Evolutionary conservation across 2,797 vertebrate species (phyloP).

Genomic region (Myoxocephalus aenaeus): DNA sequence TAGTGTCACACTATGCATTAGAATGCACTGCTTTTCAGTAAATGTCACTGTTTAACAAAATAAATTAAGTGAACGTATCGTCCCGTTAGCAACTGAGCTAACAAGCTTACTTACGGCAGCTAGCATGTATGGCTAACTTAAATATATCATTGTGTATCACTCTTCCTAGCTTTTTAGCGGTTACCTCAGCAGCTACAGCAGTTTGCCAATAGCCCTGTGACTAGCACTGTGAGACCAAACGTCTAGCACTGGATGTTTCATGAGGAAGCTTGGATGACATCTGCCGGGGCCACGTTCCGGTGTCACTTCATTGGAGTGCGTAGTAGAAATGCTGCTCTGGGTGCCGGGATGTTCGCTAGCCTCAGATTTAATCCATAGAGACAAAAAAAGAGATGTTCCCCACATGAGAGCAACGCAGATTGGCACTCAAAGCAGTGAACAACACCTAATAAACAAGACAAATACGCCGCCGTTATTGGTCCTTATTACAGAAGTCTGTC

Average conservation of each 20-base stretch:
- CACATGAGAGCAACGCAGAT: background rate
- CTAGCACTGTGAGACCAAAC: background rate
- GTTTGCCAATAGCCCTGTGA: background rate
- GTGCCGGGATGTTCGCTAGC: background rate
- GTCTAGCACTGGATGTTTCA: background rate
- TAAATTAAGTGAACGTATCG: background rate
- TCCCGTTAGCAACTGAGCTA: too few species aligned
- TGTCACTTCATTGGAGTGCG: background rate
- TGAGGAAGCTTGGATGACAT: background rate
- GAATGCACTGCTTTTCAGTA: background rate
- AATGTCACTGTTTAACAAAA: background rate
- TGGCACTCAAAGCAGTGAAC: slow-evolving; percentile 1
- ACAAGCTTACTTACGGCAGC: too few species aligned
- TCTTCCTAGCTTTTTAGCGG: background rate
- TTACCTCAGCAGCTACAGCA: background rate
- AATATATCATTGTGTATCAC: too few species aligned
- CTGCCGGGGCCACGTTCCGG: background rate
- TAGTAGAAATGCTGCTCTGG: background rate
- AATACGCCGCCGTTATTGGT: slow-evolving; percentile 25
- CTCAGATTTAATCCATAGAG: slow-evolving; percentile 4
- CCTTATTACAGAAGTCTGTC: slow-evolving; percentile 14
- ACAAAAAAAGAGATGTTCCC: background rate
- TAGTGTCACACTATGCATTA: background rate
- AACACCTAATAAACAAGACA: slow-evolving; percentile 34
- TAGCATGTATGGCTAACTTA: background rate